Percentiles rank a stretch among this genome's conserved stretches.
phyloP scores from a whole-genome alignment of 2,888 invertebrate species.

The Melikaiella ostensackeni region DNA sequence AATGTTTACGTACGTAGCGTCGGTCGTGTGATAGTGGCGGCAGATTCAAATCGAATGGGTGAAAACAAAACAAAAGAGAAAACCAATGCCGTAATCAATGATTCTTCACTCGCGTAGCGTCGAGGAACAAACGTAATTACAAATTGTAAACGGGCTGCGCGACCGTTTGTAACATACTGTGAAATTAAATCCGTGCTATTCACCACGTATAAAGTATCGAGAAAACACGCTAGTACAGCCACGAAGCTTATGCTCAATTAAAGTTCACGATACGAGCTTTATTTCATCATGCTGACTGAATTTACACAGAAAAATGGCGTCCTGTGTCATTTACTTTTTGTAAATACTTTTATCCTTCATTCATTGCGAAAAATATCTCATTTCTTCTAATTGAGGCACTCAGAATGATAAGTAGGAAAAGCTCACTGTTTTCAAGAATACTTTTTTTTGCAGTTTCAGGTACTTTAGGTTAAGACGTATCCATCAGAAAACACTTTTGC shows the following conservation, averaged over 20 bases:
- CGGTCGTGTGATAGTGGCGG: conserved; percentile 24
- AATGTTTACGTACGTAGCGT: conserved; percentile 15
- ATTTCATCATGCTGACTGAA: conserved; percentile 18
- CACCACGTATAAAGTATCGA: conserved; percentile 61
- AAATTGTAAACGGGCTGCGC: conserved; percentile 54
- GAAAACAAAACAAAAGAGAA: conserved; percentile 36
- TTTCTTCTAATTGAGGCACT: background rate
- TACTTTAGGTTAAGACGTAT: too few species aligned
- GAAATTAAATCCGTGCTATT: conserved; percentile 62
- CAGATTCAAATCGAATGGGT: conserved; percentile 29
- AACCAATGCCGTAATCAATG: conserved; percentile 52
- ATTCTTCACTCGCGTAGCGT: conserved; percentile 35
- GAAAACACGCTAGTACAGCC: conserved; percentile 31
- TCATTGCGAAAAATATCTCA: background rate
- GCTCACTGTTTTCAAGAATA: too few species aligned
- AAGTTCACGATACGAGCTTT: conserved; percentile 26
- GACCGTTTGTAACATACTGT: conserved; percentile 55
- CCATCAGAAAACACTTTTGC: too few species aligned
- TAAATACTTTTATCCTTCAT: background rate
- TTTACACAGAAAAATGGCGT: background rate
- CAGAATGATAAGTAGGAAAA: too few species aligned
- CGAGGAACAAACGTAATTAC: conserved; percentile 58
- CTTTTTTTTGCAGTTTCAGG: too few species aligned
- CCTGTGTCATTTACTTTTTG: background rate
- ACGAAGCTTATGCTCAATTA: conserved; percentile 39